Evolutionary conservation across 2,797 vertebrate genomes (phyloP).

Genomic region (Sebastes dallii): DNA sequence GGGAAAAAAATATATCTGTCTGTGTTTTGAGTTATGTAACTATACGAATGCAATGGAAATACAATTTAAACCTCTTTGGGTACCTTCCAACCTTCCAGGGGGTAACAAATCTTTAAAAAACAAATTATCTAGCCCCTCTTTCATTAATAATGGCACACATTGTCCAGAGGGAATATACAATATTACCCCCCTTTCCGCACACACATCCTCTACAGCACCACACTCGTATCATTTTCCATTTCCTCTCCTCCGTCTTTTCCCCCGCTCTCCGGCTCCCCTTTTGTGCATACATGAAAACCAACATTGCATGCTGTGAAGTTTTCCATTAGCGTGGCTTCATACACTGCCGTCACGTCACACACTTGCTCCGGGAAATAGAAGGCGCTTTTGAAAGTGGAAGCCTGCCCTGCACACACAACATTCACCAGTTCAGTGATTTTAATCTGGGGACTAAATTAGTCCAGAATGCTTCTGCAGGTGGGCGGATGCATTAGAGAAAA

Average conservation of each 20-base stretch:
- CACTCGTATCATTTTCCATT: constrained; percentile 21
- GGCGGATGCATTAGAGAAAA: constrained; percentile 39
- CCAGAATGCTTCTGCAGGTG: constrained; percentile 56
- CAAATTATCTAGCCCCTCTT: constrained; percentile 6
- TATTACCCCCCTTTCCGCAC: not conserved
- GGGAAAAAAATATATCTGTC: not conserved
- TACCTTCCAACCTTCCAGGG: constrained; percentile 14
- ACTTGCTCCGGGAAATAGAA: constrained; percentile 51
- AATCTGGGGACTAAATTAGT: constrained; percentile 76
- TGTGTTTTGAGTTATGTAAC: not conserved
- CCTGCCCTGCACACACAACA: constrained; percentile 42
- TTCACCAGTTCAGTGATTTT: constrained; percentile 73
- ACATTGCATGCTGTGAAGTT: constrained; percentile 66
- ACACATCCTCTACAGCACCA: not conserved
- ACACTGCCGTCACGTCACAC: constrained; percentile 44
- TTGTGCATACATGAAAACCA: constrained; percentile 60
- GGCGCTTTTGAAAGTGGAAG: constrained; percentile 10
- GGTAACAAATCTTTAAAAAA: constrained; percentile 39
- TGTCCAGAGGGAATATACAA: constrained; percentile 24
- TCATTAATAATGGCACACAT: constrained; percentile 17
- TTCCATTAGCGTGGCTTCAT: constrained; percentile 69
- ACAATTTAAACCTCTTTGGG: constrained; percentile 9
- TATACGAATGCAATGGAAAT: not conserved
- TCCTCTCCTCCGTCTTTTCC: not conserved
- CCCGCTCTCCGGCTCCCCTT: constrained; percentile 24